Conservation (phyloP, 2,888 invertebrate genomes). For the Caenorhabditis sp. region DNA sequence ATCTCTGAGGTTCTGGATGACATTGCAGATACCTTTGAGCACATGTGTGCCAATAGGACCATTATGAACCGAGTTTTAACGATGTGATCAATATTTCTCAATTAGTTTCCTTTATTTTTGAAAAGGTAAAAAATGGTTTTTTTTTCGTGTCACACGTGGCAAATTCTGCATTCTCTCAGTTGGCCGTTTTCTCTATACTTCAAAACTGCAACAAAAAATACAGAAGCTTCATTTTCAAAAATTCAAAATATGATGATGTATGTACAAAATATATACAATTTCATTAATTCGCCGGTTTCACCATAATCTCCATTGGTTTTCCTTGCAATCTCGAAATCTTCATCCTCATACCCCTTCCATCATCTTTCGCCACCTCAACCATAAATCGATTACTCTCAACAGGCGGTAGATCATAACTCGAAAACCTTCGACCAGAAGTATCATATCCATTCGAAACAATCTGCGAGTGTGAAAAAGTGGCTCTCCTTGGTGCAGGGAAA, state of each 20-base stretch:
- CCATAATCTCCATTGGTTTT: not conserved
- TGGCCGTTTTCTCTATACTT: too few relatives aligned
- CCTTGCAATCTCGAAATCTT: not conserved
- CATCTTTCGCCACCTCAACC: not conserved
- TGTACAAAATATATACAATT: not conserved
- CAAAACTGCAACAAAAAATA: too few relatives aligned
- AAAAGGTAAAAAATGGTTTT: too few relatives aligned
- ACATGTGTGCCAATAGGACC: too few relatives aligned
- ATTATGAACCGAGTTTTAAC: too few relatives aligned
- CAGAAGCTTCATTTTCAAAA: too few relatives aligned
- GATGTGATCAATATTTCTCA: too few relatives aligned
- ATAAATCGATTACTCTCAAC: not conserved
- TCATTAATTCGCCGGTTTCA: not conserved
- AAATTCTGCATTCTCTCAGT: too few relatives aligned
- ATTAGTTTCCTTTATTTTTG: too few relatives aligned
- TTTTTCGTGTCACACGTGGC: too few relatives aligned
- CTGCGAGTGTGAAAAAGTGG: not conserved
- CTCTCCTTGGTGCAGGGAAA: not conserved
- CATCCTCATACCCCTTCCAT: not conserved
- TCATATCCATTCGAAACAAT: not conserved
- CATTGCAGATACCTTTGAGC: not conserved
- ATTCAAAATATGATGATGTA: not conserved
- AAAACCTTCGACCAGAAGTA: not conserved
- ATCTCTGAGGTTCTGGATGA: not conserved
- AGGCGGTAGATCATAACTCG: not conserved